Base-by-base conservation (phyloP, 2,113 vertebrate species). In the Apodemus speciosus region DNA sequence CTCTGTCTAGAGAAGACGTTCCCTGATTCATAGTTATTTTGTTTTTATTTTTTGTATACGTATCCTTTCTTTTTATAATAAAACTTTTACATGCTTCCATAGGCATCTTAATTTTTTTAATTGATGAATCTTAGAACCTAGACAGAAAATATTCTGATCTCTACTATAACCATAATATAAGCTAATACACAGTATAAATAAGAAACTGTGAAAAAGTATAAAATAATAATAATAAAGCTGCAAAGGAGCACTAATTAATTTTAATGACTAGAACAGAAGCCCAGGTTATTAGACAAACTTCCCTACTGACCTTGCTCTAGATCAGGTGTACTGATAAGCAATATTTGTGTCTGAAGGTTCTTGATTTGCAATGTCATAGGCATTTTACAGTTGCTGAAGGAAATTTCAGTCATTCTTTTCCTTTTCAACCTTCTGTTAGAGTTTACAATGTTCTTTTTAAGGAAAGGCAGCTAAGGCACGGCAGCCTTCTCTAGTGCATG, bases 381-480 rank as follows among this genome's bases (percentile, higher is more conserved):
- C 32, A 20, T 58, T 75, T 88, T 46, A 4, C 35, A 66, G 32
- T 3, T 18, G 46, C 6, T 32, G 43, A 69, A 91, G 16, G 10
- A 9, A 20, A 23, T 75, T 8, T 64, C 32, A 23, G 16, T 40
- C 9, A 25, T 58, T 62, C 21, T 80, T 91, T 56, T 14, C 25
- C 38, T 87, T 87, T 93, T 89, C 89, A 87, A 77, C 66, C n/a
- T 58, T 8, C 27, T 35, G 13, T 83, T 77, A 58, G 27, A 94
- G 93, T 76, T 75, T 49, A 81, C 23, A 11, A n/a, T 6, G 20
- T 25, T 27, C 32, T 68, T 38, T 85, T 46, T 49, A 46, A 40
- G 20, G 6, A 87, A 73, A 71, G n/a, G 13, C 89, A 84, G 56
- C 27, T 25, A 40, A 90, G 35, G 10, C 25, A n/a, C 2, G 32